Percentiles rank a stretch among this genome's conserved stretches.
phyloP scores from a whole-genome alignment of 2,113 vertebrate species.

The Phyllostomus hastatus region DNA sequence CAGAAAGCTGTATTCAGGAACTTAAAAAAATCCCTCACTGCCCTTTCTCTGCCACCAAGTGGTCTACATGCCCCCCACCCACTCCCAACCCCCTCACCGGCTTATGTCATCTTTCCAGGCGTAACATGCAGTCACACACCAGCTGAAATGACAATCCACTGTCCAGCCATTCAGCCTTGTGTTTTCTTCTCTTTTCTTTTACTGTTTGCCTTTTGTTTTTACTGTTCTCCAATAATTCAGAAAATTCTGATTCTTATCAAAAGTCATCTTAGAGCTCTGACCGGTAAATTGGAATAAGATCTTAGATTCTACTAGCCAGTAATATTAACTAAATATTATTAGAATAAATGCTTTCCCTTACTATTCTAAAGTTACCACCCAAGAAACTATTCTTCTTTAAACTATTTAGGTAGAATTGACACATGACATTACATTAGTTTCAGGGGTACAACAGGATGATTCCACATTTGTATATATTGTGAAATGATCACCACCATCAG shows the following conservation, averaged over 20 bases:
- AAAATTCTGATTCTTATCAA: background rate
- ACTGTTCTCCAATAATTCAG: background rate
- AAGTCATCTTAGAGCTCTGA: background rate
- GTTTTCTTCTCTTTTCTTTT: background rate
- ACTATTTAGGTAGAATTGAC: background rate
- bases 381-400: background rate
- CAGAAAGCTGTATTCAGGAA: background rate
- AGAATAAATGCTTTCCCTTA: background rate
- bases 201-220: background rate
- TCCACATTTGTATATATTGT: background rate
- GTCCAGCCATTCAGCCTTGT: background rate
- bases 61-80: background rate
- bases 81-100: background rate
- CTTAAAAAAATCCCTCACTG: background rate
- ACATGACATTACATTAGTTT: background rate
- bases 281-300: background rate
- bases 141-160: background rate
- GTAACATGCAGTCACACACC: background rate
- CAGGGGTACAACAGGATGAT: background rate
- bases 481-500: no score
- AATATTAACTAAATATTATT: background rate
- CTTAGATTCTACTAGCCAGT: background rate
- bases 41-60: no score
- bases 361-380: background rate
- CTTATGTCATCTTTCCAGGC: background rate